Evolutionary conservation across 2,888 invertebrate genomes (phyloP).

Genomic region (Acronicta psi): DNA sequence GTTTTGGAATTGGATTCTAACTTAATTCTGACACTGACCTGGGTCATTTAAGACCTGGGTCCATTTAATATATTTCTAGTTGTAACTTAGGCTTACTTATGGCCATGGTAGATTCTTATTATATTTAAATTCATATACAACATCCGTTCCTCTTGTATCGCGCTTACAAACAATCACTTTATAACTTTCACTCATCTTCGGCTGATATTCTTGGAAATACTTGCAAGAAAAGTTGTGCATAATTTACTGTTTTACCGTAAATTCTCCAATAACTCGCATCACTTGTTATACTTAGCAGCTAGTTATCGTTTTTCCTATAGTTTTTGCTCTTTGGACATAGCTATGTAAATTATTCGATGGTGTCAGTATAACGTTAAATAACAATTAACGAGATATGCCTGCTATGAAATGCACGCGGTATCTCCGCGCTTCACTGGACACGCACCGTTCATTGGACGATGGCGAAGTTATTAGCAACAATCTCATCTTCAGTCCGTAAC

Average conservation of each 20-base stretch:
- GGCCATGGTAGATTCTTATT: no score
- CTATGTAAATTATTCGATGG: slow-evolving; percentile 26
- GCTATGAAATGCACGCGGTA: slow-evolving; percentile 43
- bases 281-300: slow-evolving; percentile 10
- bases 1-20: no score
- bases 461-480: neutral
- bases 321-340: slow-evolving; percentile 30
- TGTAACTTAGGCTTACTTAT: no score
- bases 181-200: no score
- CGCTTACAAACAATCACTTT: no score
- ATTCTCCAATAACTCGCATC: slow-evolving; percentile 4
- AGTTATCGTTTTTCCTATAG: neutral
- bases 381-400: slow-evolving; percentile 50
- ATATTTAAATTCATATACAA: no score
- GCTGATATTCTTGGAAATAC: slow-evolving; percentile 10
- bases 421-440: slow-evolving; percentile 7
- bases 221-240: slow-evolving; percentile 31
- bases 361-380: slow-evolving; percentile 33
- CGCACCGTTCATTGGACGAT: slow-evolving; percentile 12
- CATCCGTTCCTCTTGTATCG: no score
- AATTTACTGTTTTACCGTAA: slow-evolving; percentile 30
- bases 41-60: no score
- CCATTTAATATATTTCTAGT: no score
- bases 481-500: neutral
- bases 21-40: no score